Conservation (phyloP, 2,797 vertebrate genomes). For the Lacerta agilis region DNA sequence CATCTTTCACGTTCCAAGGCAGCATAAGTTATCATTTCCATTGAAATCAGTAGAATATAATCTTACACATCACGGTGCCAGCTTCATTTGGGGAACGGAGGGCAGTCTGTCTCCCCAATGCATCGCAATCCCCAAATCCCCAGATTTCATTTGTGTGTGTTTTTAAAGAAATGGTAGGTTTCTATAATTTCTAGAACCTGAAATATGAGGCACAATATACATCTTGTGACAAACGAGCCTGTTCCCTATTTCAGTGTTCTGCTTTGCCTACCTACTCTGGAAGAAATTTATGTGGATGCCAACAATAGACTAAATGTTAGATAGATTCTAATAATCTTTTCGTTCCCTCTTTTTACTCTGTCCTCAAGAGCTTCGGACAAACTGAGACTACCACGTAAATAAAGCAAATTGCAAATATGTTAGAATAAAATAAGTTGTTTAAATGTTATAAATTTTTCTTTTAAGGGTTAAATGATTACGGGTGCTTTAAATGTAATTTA, state of each 20-base stretch:
- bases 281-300: too few relatives aligned
- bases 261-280: too few relatives aligned
- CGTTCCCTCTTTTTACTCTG: background rate
- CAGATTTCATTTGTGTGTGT: too few relatives aligned
- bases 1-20: background rate
- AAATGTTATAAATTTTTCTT: slow-evolving; percentile 12
- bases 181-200: too few relatives aligned
- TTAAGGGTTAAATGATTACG: slow-evolving; percentile 17
- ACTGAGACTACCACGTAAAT: background rate
- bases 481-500: slow-evolving; percentile 38
- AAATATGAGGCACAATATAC: too few relatives aligned
- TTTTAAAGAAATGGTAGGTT: too few relatives aligned
- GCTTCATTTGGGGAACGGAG: background rate
- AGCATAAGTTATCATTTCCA: background rate
- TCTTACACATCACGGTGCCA: background rate
- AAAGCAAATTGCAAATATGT: background rate
- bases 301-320: background rate
- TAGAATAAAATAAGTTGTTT: background rate
- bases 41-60: background rate
- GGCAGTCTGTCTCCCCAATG: too few relatives aligned
- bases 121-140: too few relatives aligned
- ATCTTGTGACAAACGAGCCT: too few relatives aligned
- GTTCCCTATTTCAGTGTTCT: too few relatives aligned
- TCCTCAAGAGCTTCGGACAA: background rate
- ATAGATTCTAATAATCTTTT: background rate